Percentiles rank a stretch among this genome's conserved stretches.
Evolutionary conservation across 2,113 vertebrate species (phyloP).

Genomic region (Pionites leucogaster): DNA sequence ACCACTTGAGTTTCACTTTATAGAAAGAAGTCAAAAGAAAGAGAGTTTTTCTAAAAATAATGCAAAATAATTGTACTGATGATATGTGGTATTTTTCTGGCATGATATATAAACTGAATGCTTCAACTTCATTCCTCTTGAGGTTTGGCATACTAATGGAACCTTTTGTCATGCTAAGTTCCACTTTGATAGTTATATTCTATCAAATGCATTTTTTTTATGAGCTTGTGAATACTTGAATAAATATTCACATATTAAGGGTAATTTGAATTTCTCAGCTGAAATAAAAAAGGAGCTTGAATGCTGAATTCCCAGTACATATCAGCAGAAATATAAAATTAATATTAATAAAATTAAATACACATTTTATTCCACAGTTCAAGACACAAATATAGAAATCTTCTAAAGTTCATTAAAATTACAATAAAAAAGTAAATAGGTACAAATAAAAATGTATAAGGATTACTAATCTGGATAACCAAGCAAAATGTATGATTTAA

Average conservation of each 20-base stretch:
- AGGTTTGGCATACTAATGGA: background rate
- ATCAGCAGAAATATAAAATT: background rate
- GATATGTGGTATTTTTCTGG: background rate
- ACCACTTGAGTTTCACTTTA: background rate
- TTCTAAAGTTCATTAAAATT: background rate
- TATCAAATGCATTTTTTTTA: background rate
- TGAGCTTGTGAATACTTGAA: background rate
- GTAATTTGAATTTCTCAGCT: background rate
- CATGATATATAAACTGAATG: background rate
- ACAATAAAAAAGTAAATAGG: background rate
- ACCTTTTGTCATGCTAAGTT: background rate
- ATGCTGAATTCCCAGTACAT: background rate
- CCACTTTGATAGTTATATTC: background rate
- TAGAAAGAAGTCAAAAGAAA: background rate
- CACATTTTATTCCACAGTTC: background rate
- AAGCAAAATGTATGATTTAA: background rate
- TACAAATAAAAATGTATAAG: background rate
- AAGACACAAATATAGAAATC: background rate
- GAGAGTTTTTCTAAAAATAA: background rate
- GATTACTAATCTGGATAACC: background rate
- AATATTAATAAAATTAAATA: background rate
- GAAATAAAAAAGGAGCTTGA: background rate
- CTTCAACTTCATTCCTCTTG: background rate
- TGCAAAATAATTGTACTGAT: background rate
- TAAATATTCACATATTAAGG: background rate